phyloP scores from a whole-genome alignment of 1,140 invertebrate genomes.

The Odontomachus brunneus region DNA sequence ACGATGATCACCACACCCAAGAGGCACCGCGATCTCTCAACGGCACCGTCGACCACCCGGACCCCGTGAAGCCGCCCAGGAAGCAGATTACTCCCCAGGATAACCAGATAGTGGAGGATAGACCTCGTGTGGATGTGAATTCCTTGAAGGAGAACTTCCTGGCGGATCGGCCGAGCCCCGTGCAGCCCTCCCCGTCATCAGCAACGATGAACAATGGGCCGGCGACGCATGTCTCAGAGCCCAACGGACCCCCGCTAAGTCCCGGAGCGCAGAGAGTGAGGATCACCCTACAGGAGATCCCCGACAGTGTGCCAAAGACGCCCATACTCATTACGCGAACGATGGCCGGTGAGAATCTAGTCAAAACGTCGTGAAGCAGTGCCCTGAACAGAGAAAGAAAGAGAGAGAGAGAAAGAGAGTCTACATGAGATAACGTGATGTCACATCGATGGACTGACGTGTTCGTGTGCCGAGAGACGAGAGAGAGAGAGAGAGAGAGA shows the following conservation, averaged over 20 bases:
- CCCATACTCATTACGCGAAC: slow-evolving; percentile 83
- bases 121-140: slow-evolving; percentile 48
- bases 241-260: slow-evolving; percentile 75
- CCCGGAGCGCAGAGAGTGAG: slow-evolving; percentile 84
- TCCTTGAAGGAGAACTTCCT: slow-evolving; percentile 69
- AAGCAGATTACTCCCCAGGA: slow-evolving; percentile 46
- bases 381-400: neutral
- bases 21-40: slow-evolving; percentile 53
- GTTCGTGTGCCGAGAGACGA: too few relatives aligned
- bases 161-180: slow-evolving; percentile 53
- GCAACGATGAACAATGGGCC: slow-evolving; percentile 51
- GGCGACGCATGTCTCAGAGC: slow-evolving; percentile 21
- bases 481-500: neutral
- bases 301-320: slow-evolving; percentile 84
- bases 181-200: slow-evolving; percentile 32
- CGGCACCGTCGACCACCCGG: slow-evolving; percentile 62
- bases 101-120: slow-evolving; percentile 33
- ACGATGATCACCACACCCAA: slow-evolving; percentile 43
- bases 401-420: too few relatives aligned
- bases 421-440: too few relatives aligned
- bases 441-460: too few relatives aligned
- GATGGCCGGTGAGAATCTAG: slow-evolving; percentile 82
- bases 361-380: slow-evolving; percentile 79
- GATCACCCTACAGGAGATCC: slow-evolving; percentile 83
- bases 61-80: slow-evolving; percentile 81